phyloP scores from a whole-genome alignment of 2,113 vertebrate species.

The Equus przewalskii region DNA sequence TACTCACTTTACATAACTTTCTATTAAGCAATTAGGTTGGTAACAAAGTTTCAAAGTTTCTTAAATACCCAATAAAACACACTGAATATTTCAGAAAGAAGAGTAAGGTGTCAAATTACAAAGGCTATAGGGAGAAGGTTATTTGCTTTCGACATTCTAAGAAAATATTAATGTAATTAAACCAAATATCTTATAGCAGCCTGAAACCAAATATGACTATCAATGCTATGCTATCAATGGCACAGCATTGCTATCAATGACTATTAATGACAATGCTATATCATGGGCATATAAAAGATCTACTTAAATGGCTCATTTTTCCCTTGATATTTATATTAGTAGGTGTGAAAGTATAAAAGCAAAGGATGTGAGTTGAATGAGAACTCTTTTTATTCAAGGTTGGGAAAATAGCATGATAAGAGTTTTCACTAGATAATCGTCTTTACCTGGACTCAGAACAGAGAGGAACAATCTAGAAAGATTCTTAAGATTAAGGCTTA shows the following conservation, averaged over 20 bases:
- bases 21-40: constrained; percentile 54
- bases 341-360: constrained; percentile 56
- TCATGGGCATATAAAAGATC: not conserved
- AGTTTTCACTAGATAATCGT: constrained; percentile 3
- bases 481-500: constrained; percentile 52
- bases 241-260: not conserved
- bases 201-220: constrained; percentile 14
- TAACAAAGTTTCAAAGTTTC: constrained; percentile 50
- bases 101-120: constrained; percentile 38
- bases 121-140: not conserved
- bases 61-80: not conserved
- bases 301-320: not conserved
- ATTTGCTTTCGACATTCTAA: not conserved
- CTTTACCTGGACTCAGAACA: constrained; percentile 15
- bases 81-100: constrained; percentile 41
- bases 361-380: constrained; percentile 20
- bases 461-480: not conserved
- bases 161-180: constrained; percentile 42
- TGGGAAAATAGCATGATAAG: not conserved
- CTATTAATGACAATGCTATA: not conserved
- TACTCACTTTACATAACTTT: constrained; percentile 26
- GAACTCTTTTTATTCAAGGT: not conserved
- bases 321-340: not conserved
- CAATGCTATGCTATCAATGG: not conserved
- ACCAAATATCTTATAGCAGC: too few relatives aligned